A percentile compares a stretch with the other conserved stretches of the same genome.
These are phyloP conservation scores for Heliconius hermathena DNA, from an alignment of 1,140 invertebrate genomes.

Conservation along the genomic window DNA sequence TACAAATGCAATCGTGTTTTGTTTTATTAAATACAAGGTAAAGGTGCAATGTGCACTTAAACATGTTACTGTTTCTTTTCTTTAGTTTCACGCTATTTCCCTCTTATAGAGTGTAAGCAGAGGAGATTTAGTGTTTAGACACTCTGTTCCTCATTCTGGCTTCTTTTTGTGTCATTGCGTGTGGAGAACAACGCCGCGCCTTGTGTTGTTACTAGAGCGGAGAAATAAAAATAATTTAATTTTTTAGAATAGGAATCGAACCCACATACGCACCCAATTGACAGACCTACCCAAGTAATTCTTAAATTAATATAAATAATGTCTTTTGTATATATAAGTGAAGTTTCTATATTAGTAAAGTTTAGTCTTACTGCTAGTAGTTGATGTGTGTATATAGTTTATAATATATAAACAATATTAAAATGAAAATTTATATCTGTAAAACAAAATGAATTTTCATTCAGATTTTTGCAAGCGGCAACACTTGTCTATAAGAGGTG, in stretches of 20 bases:
- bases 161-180: not conserved
- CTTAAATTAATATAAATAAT: no score
- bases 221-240: not conserved
- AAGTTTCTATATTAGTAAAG: no score
- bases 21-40: conserved; percentile 27
- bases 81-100: not conserved
- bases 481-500: not conserved
- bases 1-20: conserved; percentile 22
- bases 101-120: not conserved
- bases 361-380: no score
- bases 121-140: not conserved
- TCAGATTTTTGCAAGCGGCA: not conserved
- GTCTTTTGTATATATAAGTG: no score
- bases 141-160: not conserved
- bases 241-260: not conserved
- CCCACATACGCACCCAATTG: not conserved
- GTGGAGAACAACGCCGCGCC: not conserved
- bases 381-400: no score
- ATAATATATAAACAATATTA: no score
- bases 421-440: not conserved
- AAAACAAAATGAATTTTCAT: not conserved
- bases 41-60: not conserved
- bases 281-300: no score
- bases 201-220: not conserved
- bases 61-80: not conserved